Evolutionary conservation across 2,888 invertebrate genomes (phyloP).

Genomic region (Tachina fera): DNA sequence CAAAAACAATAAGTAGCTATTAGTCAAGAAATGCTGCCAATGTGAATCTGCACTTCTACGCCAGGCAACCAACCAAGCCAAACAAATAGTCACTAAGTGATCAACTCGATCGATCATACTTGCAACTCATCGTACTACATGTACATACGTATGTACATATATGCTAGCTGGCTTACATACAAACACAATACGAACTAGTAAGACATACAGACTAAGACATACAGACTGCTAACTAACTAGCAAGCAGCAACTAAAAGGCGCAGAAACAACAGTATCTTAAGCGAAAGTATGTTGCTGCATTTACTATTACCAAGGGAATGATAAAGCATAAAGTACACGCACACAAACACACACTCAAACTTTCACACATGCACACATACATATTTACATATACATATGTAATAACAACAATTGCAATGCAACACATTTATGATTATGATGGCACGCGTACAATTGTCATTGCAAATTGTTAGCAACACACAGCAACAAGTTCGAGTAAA

Average conservation of each 20-base stretch:
- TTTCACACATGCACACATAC: background rate
- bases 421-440: conserved; percentile 75
- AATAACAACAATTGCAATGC: conserved; percentile 48
- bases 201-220: background rate
- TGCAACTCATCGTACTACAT: background rate
- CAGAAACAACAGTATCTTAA: conserved; percentile 42
- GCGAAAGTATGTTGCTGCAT: conserved; percentile 41
- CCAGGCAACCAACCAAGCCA: conserved; percentile 5
- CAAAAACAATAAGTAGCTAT: conserved; percentile 72
- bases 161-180: background rate
- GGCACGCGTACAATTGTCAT: conserved; percentile 76
- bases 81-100: conserved; percentile 47
- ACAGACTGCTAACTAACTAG: background rate
- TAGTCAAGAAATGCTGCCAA: conserved; percentile 71
- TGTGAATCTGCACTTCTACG: conserved; percentile 38
- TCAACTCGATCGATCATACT: conserved; percentile 59
- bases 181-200: background rate
- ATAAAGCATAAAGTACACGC: conserved; percentile 4
- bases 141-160: too few species aligned
- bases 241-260: background rate
- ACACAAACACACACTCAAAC: conserved; percentile 10
- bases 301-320: conserved; percentile 54
- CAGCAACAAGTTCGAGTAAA: conserved; percentile 54
- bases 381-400: background rate
- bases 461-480: conserved; percentile 74